These are phyloP conservation scores for Panthera leo DNA, from an alignment of 2,113 vertebrate species.

Conservation along the genomic window DNA sequence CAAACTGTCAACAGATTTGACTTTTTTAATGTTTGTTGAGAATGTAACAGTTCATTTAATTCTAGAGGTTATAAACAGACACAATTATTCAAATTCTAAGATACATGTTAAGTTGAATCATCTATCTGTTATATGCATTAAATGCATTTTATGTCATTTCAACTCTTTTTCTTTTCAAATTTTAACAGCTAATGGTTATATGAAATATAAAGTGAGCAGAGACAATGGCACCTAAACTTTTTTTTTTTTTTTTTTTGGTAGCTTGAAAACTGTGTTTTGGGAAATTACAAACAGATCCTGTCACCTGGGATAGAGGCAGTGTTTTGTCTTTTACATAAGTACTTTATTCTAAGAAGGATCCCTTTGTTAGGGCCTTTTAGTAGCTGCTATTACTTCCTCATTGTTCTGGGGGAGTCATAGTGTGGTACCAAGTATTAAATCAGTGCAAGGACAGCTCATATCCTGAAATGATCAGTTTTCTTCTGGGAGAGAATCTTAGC, in stretches of 20 bases:
- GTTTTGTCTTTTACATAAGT: background rate
- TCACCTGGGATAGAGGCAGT: background rate
- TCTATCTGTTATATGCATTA: background rate
- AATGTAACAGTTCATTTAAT: background rate
- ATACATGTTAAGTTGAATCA: background rate
- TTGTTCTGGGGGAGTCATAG: background rate
- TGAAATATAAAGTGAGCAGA: background rate
- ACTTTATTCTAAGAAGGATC: background rate
- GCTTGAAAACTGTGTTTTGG: background rate
- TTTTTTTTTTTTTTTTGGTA: background rate
- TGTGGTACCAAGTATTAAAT: background rate
- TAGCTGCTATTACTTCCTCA: background rate
- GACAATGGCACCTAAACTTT: background rate
- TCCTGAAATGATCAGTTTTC: background rate
- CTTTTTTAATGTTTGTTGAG: background rate
- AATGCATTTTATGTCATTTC: background rate
- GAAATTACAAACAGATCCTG: background rate
- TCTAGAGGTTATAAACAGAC: background rate
- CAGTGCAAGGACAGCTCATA: background rate
- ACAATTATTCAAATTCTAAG: background rate
- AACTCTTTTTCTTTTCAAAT: background rate
- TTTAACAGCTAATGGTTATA: background rate
- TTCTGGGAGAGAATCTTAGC: background rate
- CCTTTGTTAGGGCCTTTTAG: no score
- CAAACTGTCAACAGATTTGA: background rate